Base-by-base conservation (phyloP, 2,797 vertebrate species). In the Galaxias olidus region DNA sequence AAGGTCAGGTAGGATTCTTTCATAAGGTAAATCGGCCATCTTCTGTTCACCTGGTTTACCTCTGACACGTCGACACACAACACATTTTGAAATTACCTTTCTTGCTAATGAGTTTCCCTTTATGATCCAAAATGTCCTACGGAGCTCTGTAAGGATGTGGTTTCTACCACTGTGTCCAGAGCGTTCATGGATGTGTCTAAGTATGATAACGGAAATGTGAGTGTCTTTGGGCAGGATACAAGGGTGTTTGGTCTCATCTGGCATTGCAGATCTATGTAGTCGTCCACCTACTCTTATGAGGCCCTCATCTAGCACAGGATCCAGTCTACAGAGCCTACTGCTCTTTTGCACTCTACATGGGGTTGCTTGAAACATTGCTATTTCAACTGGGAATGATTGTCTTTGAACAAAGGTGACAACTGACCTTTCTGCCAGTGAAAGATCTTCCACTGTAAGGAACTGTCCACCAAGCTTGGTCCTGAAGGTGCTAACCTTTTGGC, bases 351-450 rank as follows among this genome's bases (percentile, higher is more conserved):
- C 20, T 41, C 30, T 13, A n/a, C 9, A 46, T 18, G 44, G 65
- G 8, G 58, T n/a, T 19, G 12, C 20, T 50, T 68, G 9, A 15
- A 56, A 17, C 19, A 50, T 41, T 10, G 15, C 51, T 11, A 61
- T 48, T 48, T 55, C 58, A 17, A 4, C 57, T 14, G 43, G n/a
- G 44, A 67, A 67, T 18, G 50, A n/a, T 55, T 67, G 65, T 8
- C 18, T 53, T 11, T 60, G 49, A 4, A 44, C 12, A 40, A 9
- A 60, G 9, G 41, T 45, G 65, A 60, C 45, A 11, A 44, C 15
- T 15, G 8, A 42, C 43, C 18, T 59, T 45, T 30, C 30, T 30
- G 56, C 42, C 14, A 2, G 8, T 12, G 9, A 44, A 10, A 17
- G 4, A 18, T 59, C 15, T 5, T 59, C 43, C 3, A 45, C 30